phyloP scores from a whole-genome alignment of 2,113 vertebrate species.

The Theristicus caerulescens region DNA sequence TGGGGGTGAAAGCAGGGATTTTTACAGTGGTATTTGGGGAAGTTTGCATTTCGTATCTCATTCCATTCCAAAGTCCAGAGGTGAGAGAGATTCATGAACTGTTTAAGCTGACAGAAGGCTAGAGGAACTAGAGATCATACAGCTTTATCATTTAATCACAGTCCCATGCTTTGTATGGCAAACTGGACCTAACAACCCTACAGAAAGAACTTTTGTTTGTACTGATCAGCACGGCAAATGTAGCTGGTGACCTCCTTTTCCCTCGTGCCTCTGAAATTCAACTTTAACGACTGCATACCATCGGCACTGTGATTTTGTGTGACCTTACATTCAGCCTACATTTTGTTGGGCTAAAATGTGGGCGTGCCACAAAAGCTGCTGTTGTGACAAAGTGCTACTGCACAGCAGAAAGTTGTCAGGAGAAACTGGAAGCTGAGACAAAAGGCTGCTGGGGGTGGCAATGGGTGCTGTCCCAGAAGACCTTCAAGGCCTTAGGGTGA shows the following conservation, averaged over 20 bases:
- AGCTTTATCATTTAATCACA: neutral
- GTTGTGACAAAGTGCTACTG: neutral
- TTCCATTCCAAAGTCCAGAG: conserved; percentile 16
- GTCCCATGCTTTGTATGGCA: neutral
- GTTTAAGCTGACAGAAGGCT: neutral
- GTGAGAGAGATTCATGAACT: neutral
- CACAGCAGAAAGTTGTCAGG: neutral
- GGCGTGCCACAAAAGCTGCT: neutral
- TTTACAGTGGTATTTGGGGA: neutral
- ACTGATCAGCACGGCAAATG: rapidly evolving
- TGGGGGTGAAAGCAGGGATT: neutral
- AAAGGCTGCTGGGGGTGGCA: neutral
- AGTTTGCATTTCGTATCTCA: neutral
- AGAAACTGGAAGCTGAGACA: neutral
- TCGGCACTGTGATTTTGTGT: neutral
- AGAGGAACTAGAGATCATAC: neutral
- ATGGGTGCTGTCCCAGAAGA: neutral
- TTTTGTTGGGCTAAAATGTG: neutral
- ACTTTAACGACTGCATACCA: neutral
- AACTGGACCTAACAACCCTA: neutral
- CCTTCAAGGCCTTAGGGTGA: neutral
- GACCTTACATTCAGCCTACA: neutral
- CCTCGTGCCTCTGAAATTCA: neutral
- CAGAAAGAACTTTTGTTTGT: neutral
- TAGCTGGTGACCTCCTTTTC: neutral